phyloP scores from a whole-genome alignment of 2,113 vertebrate species.

The Lophochroa leadbeateri region DNA sequence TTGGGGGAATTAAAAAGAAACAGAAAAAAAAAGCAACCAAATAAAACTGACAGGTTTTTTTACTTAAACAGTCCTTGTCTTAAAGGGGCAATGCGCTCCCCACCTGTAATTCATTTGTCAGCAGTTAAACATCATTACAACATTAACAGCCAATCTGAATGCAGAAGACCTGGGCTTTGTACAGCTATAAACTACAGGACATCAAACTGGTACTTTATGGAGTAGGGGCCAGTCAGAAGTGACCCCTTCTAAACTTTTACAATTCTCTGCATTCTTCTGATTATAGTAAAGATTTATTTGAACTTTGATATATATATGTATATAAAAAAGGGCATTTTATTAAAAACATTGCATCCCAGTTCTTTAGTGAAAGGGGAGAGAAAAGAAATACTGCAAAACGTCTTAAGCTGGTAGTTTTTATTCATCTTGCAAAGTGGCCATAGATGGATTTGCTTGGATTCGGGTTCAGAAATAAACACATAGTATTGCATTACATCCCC shows the following conservation, averaged over 20 bases:
- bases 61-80: not conserved
- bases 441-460: not conserved
- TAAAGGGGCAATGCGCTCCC: not conserved
- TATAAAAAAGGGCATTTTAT: not conserved
- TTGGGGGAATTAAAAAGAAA: not conserved
- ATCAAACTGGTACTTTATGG: conserved; percentile 32
- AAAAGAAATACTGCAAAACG: not conserved
- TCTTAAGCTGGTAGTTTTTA: not conserved
- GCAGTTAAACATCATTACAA: conserved; percentile 53
- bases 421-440: not conserved
- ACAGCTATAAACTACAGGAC: conserved; percentile 44
- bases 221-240: conserved; percentile 3
- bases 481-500: not conserved
- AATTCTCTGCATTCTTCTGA: conserved; percentile 66
- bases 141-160: conserved; percentile 32
- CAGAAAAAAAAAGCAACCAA: not conserved
- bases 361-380: not conserved
- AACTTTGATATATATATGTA: conserved; percentile 38
- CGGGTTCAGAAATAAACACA: not conserved
- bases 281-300: conserved; percentile 59
- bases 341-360: not conserved
- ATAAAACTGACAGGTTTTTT: not conserved
- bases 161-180: conserved; percentile 30
- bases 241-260: conserved; percentile 51
- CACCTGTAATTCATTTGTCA: conserved; percentile 53